Evolutionary conservation across 2,797 vertebrate genomes (phyloP), one percentile per base, ranked within the genome.

Genomic region (Uromys caudimaculatus): DNA sequence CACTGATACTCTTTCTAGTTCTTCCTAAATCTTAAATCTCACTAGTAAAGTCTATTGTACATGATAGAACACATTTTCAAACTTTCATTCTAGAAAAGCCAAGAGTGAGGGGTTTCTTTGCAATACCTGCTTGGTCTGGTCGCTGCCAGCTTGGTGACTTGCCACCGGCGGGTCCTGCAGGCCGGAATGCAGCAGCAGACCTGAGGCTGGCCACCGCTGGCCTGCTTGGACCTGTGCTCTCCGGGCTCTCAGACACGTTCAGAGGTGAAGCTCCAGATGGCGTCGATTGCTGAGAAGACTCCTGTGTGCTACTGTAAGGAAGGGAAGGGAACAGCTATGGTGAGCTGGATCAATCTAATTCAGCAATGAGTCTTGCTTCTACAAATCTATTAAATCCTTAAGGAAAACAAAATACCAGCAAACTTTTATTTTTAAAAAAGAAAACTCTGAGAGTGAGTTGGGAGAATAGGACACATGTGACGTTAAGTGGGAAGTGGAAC

Each of bases 61-160:
- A 83, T 2, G 32, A 9, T 35, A 84, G 32, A 86, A 87, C 11
- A 41, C 19, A 64, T 27, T 93, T 85, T 86, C 60, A 62, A 35
- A 77, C 58, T 0, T 12, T 41, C 1, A 35, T 17, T 75, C 54
- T 58, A 32, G 89, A 50, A 94, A 87, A 67, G 0, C 73, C 75
- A 7, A 90, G 89, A 62, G 27, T 73, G 84, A 93, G 90, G 17
- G 19, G 32, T 56, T 50, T 32, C 67, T 76, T 60, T 27, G 44
- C 76, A 21, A 90, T 99, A 99, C 99, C 99, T 99, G 99, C 78
- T 97, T 97, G 98, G 93, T 81, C 98, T 67, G 98, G 97, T 41
- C 98, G 96, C 54, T 98, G 99, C 99, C 98, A 99, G 94, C 98
- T 95, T 0, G 97, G 96, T 50, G 98, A 95, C 96, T 99, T 99